A percentile compares a stretch with the other conserved stretches of the same genome.
Evolutionary conservation across 2,888 invertebrate genomes (phyloP).

Genomic region (Piscicola geometra): DNA sequence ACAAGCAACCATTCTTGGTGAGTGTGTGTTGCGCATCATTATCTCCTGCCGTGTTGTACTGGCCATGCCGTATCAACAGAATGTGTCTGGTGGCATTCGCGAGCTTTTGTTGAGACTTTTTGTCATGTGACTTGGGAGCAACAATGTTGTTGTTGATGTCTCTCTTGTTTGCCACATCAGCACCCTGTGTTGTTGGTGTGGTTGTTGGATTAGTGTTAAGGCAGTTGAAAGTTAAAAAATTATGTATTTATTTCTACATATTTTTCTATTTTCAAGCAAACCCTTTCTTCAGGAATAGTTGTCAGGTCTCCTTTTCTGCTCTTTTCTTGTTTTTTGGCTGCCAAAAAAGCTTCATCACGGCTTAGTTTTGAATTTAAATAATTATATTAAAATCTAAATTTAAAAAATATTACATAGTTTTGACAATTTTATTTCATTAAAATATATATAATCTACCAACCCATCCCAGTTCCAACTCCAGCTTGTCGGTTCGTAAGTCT

Average conservation of each 20-base stretch:
- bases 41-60: slow-evolving; percentile 73
- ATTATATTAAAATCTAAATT: neutral
- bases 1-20: slow-evolving; percentile 69
- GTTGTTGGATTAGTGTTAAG: too few species aligned
- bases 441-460: slow-evolving; percentile 39
- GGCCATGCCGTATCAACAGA: slow-evolving; percentile 70
- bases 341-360: too few species aligned
- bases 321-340: too few species aligned
- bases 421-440: neutral
- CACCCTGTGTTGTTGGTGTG: neutral
- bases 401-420: slow-evolving; percentile 1
- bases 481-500: slow-evolving; percentile 60
- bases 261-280: too few species aligned
- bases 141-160: slow-evolving; percentile 44
- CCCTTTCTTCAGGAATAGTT: too few species aligned
- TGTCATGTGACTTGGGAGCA: slow-evolving; percentile 46
- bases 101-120: slow-evolving; percentile 58
- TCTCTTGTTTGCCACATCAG: neutral
- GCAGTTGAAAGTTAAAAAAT: slow-evolving; percentile 1
- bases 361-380: too few species aligned
- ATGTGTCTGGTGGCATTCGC: slow-evolving; percentile 42
- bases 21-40: slow-evolving; percentile 70
- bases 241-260: neutral
- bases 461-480: slow-evolving; percentile 89
- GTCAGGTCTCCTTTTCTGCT: too few species aligned